Percentiles rank a stretch among this genome's conserved stretches.
Evolutionary conservation across 2,888 invertebrate genomes (phyloP).

Genomic region (Monochamus alternatus): DNA sequence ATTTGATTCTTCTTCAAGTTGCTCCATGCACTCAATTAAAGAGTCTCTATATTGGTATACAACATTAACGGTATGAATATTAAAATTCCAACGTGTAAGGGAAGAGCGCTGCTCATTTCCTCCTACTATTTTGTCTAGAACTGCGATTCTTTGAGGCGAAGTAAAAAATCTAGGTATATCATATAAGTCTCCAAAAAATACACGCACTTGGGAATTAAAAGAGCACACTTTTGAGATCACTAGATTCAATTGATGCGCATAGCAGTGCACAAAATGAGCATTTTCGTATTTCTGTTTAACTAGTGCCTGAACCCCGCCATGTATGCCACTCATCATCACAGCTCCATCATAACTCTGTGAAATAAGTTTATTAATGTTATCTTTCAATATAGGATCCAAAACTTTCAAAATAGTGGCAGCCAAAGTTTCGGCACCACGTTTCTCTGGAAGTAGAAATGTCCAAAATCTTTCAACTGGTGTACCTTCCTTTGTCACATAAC

Average conservation of each 20-base stretch:
- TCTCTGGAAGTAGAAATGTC: constrained; percentile 52
- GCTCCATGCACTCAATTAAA: constrained; percentile 52
- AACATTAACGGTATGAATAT: constrained; percentile 43
- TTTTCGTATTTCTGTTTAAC: constrained; percentile 47
- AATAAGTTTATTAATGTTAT: constrained; percentile 45
- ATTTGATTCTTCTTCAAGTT: constrained; percentile 41
- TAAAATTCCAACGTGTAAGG: constrained; percentile 52
- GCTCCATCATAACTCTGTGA: constrained; percentile 53
- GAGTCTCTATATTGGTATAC: constrained; percentile 49
- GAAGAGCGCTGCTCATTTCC: constrained; percentile 29
- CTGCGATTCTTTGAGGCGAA: constrained; percentile 51
- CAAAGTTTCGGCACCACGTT: constrained; percentile 41
- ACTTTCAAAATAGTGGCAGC: constrained; percentile 35
- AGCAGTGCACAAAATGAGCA: constrained; percentile 52
- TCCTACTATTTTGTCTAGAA: constrained; percentile 49
- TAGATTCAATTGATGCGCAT: constrained; percentile 50
- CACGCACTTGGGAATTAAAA: constrained; percentile 41
- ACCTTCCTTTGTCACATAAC: constrained; percentile 51
- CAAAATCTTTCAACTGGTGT: constrained; percentile 56
- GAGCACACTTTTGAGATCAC: constrained; percentile 48
- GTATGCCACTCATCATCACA: constrained; percentile 47
- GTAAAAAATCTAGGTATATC: constrained; percentile 50
- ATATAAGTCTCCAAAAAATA: constrained; percentile 51
- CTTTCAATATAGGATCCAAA: constrained; percentile 42
- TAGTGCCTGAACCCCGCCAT: constrained; percentile 44